phyloP scores from a whole-genome alignment of 2,888 invertebrate genomes.

The Branchipolynoe longqiensis region DNA sequence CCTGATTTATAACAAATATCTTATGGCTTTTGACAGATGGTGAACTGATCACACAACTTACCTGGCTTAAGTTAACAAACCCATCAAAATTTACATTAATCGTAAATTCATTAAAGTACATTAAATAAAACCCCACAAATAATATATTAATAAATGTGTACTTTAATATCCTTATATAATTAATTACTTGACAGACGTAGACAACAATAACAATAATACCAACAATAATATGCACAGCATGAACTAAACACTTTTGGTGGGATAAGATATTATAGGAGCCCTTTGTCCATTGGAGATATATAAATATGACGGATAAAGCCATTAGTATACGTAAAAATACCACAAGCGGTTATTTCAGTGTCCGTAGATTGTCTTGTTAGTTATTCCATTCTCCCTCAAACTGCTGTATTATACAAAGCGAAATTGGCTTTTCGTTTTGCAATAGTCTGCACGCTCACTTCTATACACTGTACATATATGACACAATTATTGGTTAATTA shows the following conservation, averaged over 20 bases:
- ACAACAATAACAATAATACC: no score
- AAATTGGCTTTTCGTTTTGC: background rate
- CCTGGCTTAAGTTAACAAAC: no score
- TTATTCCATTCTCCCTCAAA: background rate
- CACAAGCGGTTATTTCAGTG: background rate
- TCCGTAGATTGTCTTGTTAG: conserved; percentile 20
- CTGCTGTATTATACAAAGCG: conserved; percentile 25
- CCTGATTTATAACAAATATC: no score
- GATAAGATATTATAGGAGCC: background rate
- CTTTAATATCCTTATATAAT: no score
- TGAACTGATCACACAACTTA: no score
- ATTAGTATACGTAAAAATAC: background rate
- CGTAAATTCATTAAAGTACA: background rate
- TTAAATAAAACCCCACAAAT: no score
- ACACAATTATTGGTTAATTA: conserved; percentile 27
- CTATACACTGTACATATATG: conserved; percentile 31
- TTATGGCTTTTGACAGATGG: no score
- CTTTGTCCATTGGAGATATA: background rate
- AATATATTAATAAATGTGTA: no score
- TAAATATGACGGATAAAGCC: background rate
- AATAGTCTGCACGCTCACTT: background rate
- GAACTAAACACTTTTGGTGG: conserved; percentile 33
- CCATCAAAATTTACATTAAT: background rate
- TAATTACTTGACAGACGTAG: no score
- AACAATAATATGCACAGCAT: background rate